Evolutionary conservation across 2,113 vertebrate species (phyloP), one percentile per base, ranked within the genome.

Genomic region (Garra rufa): DNA sequence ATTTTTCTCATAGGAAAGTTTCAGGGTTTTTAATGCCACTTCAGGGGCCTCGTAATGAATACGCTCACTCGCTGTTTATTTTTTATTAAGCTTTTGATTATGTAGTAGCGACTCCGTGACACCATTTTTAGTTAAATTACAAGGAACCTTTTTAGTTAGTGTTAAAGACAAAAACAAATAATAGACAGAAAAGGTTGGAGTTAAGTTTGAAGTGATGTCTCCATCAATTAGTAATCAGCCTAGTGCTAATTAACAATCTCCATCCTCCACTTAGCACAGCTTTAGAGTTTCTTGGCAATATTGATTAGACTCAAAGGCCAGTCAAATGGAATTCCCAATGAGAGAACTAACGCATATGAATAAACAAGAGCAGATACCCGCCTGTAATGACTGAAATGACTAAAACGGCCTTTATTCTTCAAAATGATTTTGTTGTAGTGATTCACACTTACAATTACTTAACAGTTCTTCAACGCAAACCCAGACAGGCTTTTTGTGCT

Each of bases 191-290:
- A 43, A 89, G 75, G 84, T 87, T 88, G 73, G 11, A 67, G 38
- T 17, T 26, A 28, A 79, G 38, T 79, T 85, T 79, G 71, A 24
- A 84, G 85, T 86, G 83, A 82, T 86, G 83, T 89, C 89, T 90
- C 67, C 91, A 78, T 85, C 81, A 88, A 28, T 90, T 92, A 91
- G 77, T 85, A 91, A 89, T 92, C 91, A 90, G 82, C 88, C 80
- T 83, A 77, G 83, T 91, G 83, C 87, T 94, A 91, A 93, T 92
- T 86, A 92, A 75, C 55, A 85, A 86, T 83, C 88, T 78, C 67
- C 41, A 79, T 86, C 82, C 81, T 89, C 65, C 57, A 85, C 80
- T 90, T 85, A 85, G 30, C 87, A 87, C 8, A 80, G 67, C 75
- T 48, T 76, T 83, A 91, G 48, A 83, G 87, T 86, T 91, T 88